Conservation (phyloP, 2,113 vertebrate genomes). For the Equus quagga region DNA sequence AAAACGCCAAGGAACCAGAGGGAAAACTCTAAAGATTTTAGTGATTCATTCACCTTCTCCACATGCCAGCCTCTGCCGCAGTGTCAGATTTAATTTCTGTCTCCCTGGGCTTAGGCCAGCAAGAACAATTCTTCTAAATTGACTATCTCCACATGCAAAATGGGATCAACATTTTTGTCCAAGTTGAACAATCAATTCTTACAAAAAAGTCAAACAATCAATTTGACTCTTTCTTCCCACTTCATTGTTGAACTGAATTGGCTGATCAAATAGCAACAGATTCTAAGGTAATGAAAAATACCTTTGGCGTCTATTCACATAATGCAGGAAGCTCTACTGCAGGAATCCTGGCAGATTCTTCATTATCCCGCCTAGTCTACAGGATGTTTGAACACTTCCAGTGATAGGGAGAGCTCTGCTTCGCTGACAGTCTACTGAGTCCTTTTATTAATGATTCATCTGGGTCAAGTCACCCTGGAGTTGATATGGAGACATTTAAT, state of each 20-base stretch:
- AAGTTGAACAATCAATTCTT: constrained; percentile 74
- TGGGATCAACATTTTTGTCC: constrained; percentile 67
- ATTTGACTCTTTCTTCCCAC: constrained; percentile 59
- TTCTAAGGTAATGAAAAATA: constrained; percentile 67
- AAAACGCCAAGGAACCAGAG: constrained; percentile 34
- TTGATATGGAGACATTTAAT: not conserved
- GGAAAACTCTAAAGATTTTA: constrained; percentile 37
- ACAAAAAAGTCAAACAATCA: constrained; percentile 73
- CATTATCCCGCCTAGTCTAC: not conserved
- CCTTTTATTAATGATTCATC: constrained; percentile 32
- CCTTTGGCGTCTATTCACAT: not conserved
- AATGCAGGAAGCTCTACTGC: not conserved
- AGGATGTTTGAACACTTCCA: not conserved
- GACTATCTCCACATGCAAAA: constrained; percentile 79
- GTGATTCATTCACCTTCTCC: constrained; percentile 45
- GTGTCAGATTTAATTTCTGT: constrained; percentile 74
- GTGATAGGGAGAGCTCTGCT: not conserved
- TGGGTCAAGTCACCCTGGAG: not conserved
- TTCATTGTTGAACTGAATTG: constrained; percentile 70
- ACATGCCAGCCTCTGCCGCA: not conserved
- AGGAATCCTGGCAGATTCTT: not conserved
- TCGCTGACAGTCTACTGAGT: not conserved
- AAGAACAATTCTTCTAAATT: constrained; percentile 75
- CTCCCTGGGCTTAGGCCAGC: constrained; percentile 28
- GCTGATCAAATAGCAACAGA: constrained; percentile 46